phyloP scores from a whole-genome alignment of 2,888 invertebrate species.

The Oegoconia quadripuncta region DNA sequence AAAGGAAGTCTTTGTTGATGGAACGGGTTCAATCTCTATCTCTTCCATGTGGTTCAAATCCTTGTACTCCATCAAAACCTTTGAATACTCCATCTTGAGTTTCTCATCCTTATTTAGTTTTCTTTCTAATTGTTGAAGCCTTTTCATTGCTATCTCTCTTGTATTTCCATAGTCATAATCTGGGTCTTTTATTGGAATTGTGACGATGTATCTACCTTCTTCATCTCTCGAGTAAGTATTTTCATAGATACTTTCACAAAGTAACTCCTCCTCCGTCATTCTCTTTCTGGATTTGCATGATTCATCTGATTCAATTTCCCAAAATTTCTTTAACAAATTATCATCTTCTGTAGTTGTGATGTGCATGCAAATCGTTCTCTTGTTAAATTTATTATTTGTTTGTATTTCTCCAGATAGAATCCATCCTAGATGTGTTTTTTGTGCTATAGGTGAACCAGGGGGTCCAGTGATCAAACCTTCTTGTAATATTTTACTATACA shows the following conservation, averaged over 20 bases:
- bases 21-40: too few species aligned
- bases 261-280: slow-evolving; percentile 2
- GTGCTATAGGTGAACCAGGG: slow-evolving; percentile 12
- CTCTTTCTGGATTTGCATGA: slow-evolving; percentile 2
- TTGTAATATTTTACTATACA: slow-evolving; percentile 17
- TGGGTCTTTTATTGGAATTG: background rate
- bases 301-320: slow-evolving; percentile 16
- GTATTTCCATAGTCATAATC: background rate
- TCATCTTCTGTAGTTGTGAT: background rate
- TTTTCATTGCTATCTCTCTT: slow-evolving; percentile 4
- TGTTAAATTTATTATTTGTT: background rate
- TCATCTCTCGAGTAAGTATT: slow-evolving; percentile 6
- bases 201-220: slow-evolving; percentile 14
- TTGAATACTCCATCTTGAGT: slow-evolving; percentile 8
- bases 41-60: slow-evolving; percentile 8
- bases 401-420: slow-evolving; percentile 5
- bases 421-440: slow-evolving; percentile 13
- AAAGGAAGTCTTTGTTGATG: too few species aligned
- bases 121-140: slow-evolving; percentile 7
- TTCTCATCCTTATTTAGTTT: slow-evolving; percentile 1
- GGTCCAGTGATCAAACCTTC: slow-evolving; percentile 13
- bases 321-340: slow-evolving; percentile 11
- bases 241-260: slow-evolving; percentile 1
- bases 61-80: slow-evolving; percentile 5
- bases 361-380: background rate